These are phyloP conservation scores for Bergia puertoricense DNA, from an alignment of 92 coral and sea anemone species.

Conservation along the genomic window DNA sequence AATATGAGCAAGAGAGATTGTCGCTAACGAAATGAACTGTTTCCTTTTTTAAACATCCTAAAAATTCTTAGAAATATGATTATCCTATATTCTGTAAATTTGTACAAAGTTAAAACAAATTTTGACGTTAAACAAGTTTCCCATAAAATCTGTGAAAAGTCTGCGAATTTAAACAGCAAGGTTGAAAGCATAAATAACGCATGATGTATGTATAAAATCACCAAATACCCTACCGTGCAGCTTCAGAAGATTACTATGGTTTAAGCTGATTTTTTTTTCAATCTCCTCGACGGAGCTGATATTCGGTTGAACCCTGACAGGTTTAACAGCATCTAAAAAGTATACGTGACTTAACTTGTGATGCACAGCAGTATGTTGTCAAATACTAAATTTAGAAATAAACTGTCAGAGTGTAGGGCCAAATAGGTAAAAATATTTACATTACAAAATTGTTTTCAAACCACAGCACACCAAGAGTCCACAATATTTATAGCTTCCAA, in stretches of 20 bases:
- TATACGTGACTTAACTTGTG: neutral
- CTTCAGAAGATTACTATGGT: neutral
- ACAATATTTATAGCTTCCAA: neutral
- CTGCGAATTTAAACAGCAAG: neutral
- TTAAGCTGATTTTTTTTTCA: no score
- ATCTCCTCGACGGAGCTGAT: neutral
- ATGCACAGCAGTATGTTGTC: neutral
- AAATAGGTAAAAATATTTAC: neutral
- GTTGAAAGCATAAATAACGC: neutral
- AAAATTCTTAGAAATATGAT: no score
- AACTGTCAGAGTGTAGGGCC: neutral
- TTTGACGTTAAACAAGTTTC: no score
- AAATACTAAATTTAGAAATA: neutral
- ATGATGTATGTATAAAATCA: neutral
- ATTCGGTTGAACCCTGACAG: neutral
- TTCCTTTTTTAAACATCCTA: no score
- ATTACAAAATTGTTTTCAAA: neutral
- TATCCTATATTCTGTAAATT: no score
- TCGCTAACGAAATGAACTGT: no score
- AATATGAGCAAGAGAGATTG: no score
- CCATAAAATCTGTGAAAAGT: no score
- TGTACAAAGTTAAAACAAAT: no score
- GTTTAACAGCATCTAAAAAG: neutral
- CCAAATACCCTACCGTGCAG: neutral
- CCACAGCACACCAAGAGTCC: neutral